Base-by-base conservation (phyloP, 1,140 invertebrate species). In the Caenorhabditis inopinata region DNA sequence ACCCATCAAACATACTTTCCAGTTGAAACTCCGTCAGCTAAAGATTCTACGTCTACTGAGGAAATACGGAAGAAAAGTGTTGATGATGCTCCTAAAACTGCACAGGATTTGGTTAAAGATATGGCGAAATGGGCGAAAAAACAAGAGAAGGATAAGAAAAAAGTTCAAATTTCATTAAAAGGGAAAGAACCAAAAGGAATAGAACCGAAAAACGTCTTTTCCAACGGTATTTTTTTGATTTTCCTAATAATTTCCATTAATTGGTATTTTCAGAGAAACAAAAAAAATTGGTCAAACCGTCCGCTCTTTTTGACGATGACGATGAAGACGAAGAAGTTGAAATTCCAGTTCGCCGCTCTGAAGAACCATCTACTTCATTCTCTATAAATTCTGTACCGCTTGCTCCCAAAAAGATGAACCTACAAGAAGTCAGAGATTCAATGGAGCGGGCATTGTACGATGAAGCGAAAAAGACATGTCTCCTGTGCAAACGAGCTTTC, bases 41-140 rank as follows among this genome's bases (percentile, higher is more conserved):
- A 6, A 11, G 32, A 68, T 29, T 18, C 58, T 18, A 32, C 12
- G 0, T 3, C 29, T 5, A 7, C 27, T 0, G 49, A 53, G 27
- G 49, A 53, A 9, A 1, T 18, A 21, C 2, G 7, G n/a, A 82
- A 89, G 78, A 89, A 89, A 83, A 88, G 85, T 84, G 85, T 75
- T 46, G 79, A 84, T 73, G 83, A 84, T 58, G 80, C 84, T 84
- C 96, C 98, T 91, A 97, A 97, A 90, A 95, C 96, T 16, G 96
- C 96, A 0, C 97, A 97, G 87, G 96, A 97, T 90, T 97, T 98
- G 85, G 96, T 95, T 0, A 97, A 97, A 89, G 92, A 96, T 86
- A 96, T 96, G 94, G 94, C 95, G 85, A 93, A 93, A 85, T 99
- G 97, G 97, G 96, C 96, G 0, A 96, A 97, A 87, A 95, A 94